Evolutionary conservation across 2,888 invertebrate genomes (phyloP), one percentile per base, ranked within the genome.

Genomic region (Drosophila vallismaia): DNA sequence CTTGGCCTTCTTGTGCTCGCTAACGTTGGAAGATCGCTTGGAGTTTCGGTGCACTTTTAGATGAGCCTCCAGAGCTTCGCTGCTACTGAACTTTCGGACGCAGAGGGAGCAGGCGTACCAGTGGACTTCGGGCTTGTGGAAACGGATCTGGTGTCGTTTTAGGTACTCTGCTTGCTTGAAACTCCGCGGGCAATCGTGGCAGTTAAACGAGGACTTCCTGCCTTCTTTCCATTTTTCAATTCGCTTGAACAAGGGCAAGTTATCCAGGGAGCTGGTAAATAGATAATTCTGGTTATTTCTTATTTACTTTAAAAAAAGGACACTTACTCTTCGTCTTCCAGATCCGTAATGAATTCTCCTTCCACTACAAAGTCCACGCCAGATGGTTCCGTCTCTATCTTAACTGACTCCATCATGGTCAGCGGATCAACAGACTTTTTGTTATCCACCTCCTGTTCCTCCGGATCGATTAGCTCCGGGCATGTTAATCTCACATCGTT

Each of bases 11-110:
- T 83, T 84, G 14, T 74, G 75, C 26, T 84, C 86, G n/a, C 78
- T 71, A 19, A 79, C 42, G 52, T 86, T 78, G 2, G 78, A 75
- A 4, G 84, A 80, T 0, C 80, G 75, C n/a, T 86, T 80, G 0
- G 84, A 79, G 8, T 80, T 93, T 91, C 63, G 92, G 85, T 90
- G 90, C 0, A 76, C 71, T 42, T 84, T 89, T 0, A 88, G 67
- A 51, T 90, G 90, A 0, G 82, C 55, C 9, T 85, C 77, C 1
- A 89, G 67, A 2, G 86, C 87, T 36, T 89, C 88, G n/a, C 77
- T 79, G 12, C 89, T 86, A 7, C 76, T 75, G 26, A 89, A 89
- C 36, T 83, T 79, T 4, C 85, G 81, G 33, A 80, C 76, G 40
- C 90, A 90, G 9, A 82, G 78, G 9, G 79, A 77, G 28, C 89